Percentiles rank a stretch among this genome's conserved stretches.
phyloP scores from a whole-genome alignment of 2,888 invertebrate species.

The Caenorhabditis panamensis region DNA sequence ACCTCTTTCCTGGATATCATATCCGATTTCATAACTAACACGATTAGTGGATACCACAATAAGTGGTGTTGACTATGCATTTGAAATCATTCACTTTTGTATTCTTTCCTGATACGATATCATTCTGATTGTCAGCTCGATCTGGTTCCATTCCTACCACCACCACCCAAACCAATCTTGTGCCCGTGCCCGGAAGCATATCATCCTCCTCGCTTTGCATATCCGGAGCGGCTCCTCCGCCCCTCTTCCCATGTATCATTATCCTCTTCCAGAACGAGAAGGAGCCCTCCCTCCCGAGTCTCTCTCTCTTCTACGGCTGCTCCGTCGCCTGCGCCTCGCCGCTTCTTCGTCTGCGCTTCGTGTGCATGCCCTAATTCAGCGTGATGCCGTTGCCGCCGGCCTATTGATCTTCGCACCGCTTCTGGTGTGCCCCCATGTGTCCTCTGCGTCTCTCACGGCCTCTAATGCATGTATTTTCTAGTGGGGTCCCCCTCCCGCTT shows the following conservation, averaged over 20 bases:
- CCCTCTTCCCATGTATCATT: constrained; percentile 43
- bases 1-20: too few species aligned
- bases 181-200: constrained; percentile 38
- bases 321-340: constrained; percentile 20
- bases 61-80: too few species aligned
- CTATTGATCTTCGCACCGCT: constrained; percentile 63
- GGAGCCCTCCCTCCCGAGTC: constrained; percentile 17
- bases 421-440: constrained; percentile 58
- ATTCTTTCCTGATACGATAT: too few species aligned
- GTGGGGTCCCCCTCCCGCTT: constrained; percentile 41
- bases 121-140: too few species aligned
- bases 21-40: too few species aligned
- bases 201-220: constrained; percentile 42
- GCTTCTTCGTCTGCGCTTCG: constrained; percentile 48
- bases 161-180: too few species aligned
- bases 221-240: constrained; percentile 34
- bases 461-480: constrained; percentile 62
- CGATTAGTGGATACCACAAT: too few species aligned
- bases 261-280: constrained; percentile 58
- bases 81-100: too few species aligned
- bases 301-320: constrained; percentile 6
- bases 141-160: too few species aligned
- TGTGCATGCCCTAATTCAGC: constrained; percentile 55
- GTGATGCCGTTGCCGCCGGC: constrained; percentile 56
- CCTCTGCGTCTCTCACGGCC: constrained; percentile 46